Percentiles rank a stretch among this genome's conserved stretches.
Evolutionary conservation across 2,113 vertebrate species (phyloP).

Genomic region (Nycticebus coucang): DNA sequence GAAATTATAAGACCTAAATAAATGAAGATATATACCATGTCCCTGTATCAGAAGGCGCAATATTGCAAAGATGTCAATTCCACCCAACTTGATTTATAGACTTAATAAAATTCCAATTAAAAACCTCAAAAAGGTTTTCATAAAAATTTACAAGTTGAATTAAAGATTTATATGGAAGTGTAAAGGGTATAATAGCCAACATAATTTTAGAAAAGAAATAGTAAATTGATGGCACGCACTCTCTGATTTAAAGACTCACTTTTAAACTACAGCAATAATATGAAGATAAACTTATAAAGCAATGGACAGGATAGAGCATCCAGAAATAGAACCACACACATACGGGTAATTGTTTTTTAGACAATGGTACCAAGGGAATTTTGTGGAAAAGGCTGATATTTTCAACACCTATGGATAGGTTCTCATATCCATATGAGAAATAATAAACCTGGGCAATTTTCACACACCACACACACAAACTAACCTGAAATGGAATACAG

Average conservation of each 20-base stretch:
- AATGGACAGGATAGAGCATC: neutral
- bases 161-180: neutral
- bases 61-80: neutral
- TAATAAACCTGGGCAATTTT: neutral
- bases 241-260: neutral
- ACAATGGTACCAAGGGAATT: neutral
- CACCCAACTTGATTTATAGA: neutral
- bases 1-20: neutral
- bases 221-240: neutral
- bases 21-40: neutral
- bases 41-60: neutral
- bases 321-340: neutral
- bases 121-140: neutral
- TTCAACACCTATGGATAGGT: neutral
- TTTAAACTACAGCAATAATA: neutral
- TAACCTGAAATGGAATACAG: neutral
- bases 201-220: neutral
- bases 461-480: neutral
- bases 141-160: neutral
- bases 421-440: neutral
- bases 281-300: neutral
- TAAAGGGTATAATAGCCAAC: neutral
- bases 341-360: neutral
- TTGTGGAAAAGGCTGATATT: neutral
- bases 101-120: constrained; percentile 8